Conservation (phyloP, 2,888 invertebrate genomes). For the Sminthurinus aureus region DNA sequence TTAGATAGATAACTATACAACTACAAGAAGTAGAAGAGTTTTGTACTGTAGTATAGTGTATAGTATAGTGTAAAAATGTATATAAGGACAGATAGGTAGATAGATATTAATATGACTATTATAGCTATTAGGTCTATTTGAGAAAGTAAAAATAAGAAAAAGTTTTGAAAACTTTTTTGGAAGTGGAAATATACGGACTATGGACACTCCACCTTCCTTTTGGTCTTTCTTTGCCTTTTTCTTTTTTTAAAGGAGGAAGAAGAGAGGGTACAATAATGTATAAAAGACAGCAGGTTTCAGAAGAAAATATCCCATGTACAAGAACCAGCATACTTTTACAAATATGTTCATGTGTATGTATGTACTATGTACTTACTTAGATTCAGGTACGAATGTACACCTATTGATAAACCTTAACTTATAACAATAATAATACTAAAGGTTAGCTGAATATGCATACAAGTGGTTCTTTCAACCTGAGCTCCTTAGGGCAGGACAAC, state of each 20-base stretch:
- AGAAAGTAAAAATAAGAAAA: constrained; percentile 18
- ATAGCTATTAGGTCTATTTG: background rate
- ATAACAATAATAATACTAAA: background rate
- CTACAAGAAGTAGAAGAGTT: too few relatives aligned
- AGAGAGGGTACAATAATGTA: background rate
- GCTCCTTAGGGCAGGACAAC: constrained; percentile 17
- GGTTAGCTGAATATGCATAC: background rate
- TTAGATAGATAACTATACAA: too few relatives aligned
- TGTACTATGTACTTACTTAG: too few relatives aligned
- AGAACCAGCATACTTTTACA: background rate
- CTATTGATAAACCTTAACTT: constrained; percentile 13
- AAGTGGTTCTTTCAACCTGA: constrained; percentile 20
- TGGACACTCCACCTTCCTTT: constrained; percentile 3
- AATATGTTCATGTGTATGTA: background rate
- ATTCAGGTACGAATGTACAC: background rate
- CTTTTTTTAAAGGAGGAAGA: too few relatives aligned
- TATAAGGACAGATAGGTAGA: background rate
- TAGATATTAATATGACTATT: too few relatives aligned
- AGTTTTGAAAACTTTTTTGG: constrained; percentile 1
- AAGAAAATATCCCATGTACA: background rate
- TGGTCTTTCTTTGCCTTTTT: background rate
- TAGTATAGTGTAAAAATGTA: background rate
- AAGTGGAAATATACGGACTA: background rate
- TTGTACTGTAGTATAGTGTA: background rate
- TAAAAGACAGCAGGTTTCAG: constrained; percentile 22